phyloP scores from a whole-genome alignment of 2,797 vertebrate genomes.

The Eospalax fontanierii region DNA sequence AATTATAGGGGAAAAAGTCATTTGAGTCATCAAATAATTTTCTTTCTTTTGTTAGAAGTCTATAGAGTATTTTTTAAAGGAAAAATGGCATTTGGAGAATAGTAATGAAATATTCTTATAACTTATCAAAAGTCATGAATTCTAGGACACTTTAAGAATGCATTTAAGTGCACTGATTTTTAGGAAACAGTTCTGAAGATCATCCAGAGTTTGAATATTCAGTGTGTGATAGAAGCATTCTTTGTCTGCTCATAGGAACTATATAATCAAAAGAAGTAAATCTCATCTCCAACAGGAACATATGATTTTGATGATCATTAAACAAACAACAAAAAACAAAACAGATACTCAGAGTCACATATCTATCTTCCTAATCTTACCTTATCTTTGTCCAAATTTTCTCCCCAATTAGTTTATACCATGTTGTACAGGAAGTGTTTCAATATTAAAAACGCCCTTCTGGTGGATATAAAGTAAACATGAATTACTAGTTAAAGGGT shows the following conservation, averaged over 20 bases:
- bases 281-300: neutral
- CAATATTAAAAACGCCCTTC: neutral
- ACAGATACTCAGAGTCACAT: neutral
- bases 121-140: slow-evolving; percentile 77
- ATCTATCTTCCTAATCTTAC: neutral
- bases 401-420: neutral
- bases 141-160: slow-evolving; percentile 39
- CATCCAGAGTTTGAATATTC: neutral
- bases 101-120: neutral
- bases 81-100: slow-evolving; percentile 77
- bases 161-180: neutral
- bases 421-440: neutral
- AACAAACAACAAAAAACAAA: neutral
- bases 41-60: slow-evolving; percentile 70
- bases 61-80: neutral
- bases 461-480: neutral
- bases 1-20: neutral
- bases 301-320: neutral
- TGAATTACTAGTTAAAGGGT: neutral
- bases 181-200: neutral
- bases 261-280: neutral
- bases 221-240: neutral
- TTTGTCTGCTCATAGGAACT: neutral
- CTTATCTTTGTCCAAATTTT: slow-evolving; percentile 27
- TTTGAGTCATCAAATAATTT: slow-evolving; percentile 56